Evolutionary conservation across 2,888 invertebrate species (phyloP), one percentile per base, ranked within the genome.

Genomic region (Melitaea athalia): DNA sequence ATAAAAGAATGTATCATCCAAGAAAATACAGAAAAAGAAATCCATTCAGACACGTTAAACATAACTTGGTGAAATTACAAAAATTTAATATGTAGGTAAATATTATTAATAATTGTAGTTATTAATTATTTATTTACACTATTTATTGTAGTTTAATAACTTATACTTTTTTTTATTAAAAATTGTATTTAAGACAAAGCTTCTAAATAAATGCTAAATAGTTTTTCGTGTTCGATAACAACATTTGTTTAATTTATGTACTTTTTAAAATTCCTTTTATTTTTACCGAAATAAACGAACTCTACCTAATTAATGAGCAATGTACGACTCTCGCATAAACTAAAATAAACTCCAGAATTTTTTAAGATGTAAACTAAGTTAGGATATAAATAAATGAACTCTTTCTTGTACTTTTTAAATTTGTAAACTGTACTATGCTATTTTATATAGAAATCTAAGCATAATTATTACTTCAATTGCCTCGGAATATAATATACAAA

Each of bases 31-130:
- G 79, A 49, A 85, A 82, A 61, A 81, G 83, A 43, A 74, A 76
- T 59, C 80, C 80, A 12, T 76, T 78, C 12, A 80, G 77, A 24
- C 79, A 81, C 24, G 68, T 86, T 0, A 84, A 81, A 64, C 85
- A 84, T 69, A 85, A 86, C 74, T 72, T 88, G 11, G 77, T 80
- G 14, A 88, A 88, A 70, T 71, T 89, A 49, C 83, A 86, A 45
- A 84, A 75, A 68, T 78, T 74, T 67, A 72, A 71, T 55, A 43
- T 55, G 8, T 70, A n/a, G n/a, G n/a, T n/a, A 65, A 59, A 33
- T 17, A 43, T 17, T 7, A 50, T 38, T 45, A 15, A 11, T 38
- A 52, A n/a, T n/a, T 53, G 14, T 4, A 50, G 14, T 59, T 33
- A 61, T 42, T 59, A 63, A 38, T 62, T 57, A 57, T 65, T 57